Base-by-base conservation (phyloP, 2,888 invertebrate genomes). In the Hyalella azteca region DNA sequence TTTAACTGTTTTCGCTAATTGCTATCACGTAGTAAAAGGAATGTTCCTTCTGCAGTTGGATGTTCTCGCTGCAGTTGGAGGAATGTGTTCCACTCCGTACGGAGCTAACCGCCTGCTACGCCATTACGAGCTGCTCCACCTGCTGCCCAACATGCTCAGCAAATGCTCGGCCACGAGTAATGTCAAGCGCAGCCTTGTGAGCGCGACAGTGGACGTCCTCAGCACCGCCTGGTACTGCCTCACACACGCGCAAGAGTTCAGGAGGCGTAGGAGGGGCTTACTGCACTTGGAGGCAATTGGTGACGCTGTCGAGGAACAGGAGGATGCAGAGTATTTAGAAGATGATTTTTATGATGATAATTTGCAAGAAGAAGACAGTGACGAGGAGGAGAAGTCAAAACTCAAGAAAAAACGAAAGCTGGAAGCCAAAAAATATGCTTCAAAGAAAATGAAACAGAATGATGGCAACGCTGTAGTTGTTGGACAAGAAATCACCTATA, bases 321-420 rank as follows among this genome's bases (percentile, higher is more conserved):
- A 59, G 11, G 29, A 59, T 4, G 13, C 11, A 13, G 59, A 26
- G 40, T 39, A 73, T n/a, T n/a, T 39, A 11, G 22, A 75, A 40
- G 75, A 75, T 11, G 75, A 40, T 75, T 32, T 41, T n/a, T 15
- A 45, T 29, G 1, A 75, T 11, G 22, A 41, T 1, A n/a, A 75
- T 11, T n/a, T 19, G 2, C 5, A 75, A 2, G 75, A 40, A 15
- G 45, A 13, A 29, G 11, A 5, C 22, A 45, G 75, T 39, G 75
- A 75, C 40, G 75, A 75, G 39, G 75, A 75, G 45, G 75, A 75
- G 19, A 75, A 75, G 45, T 75, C 75, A 9, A 75, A 75, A 36
- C 22, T 75, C 22, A 41, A 45, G 75, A 75, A 41, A 39, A 75
- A 75, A 45, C 29, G 75, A 3, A 75, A 22, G 22, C 75, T 45